A percentile compares a stretch with the other conserved stretches of the same genome.
phyloP scores from a whole-genome alignment of 2,888 invertebrate genomes.

The Melanostoma mellinum region DNA sequence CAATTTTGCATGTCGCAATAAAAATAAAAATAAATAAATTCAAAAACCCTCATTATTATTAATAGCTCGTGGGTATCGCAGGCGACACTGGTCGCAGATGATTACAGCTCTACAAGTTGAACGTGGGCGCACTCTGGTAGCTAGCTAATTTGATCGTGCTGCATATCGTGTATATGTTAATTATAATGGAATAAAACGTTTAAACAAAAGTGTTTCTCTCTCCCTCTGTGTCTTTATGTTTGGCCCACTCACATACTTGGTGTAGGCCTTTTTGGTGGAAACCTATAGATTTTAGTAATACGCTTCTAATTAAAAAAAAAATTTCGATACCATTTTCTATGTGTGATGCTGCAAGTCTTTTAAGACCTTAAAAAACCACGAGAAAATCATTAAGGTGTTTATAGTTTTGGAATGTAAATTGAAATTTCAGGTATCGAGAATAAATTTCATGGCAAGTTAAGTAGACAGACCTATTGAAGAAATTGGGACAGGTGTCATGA shows the following conservation, averaged over 20 bases:
- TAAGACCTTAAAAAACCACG: background rate
- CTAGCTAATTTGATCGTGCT: slow-evolving; percentile 40
- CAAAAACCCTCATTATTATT: slow-evolving; percentile 49
- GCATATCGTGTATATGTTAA: slow-evolving; percentile 61
- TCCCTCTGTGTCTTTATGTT: background rate
- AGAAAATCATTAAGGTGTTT: slow-evolving; percentile 12
- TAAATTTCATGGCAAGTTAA: slow-evolving; percentile 54
- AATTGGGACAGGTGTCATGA: slow-evolving; percentile 53
- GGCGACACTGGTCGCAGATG: slow-evolving; percentile 48
- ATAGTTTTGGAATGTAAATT: slow-evolving; percentile 29
- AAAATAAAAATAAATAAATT: slow-evolving; percentile 37
- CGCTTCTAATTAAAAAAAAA: slow-evolving; percentile 63
- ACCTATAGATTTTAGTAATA: slow-evolving; percentile 46
- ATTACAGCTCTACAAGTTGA: slow-evolving; percentile 51
- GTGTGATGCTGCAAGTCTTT: slow-evolving; percentile 15
- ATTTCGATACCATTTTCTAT: slow-evolving; percentile 7
- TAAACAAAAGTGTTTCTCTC: slow-evolving; percentile 41
- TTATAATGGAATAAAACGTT: slow-evolving; percentile 56
- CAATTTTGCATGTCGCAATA: slow-evolving; percentile 74
- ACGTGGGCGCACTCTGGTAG: slow-evolving; percentile 55
- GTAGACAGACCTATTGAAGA: background rate
- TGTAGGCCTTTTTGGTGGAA: slow-evolving; percentile 32
- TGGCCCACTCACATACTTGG: slow-evolving; percentile 4
- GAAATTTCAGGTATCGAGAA: slow-evolving; percentile 30
- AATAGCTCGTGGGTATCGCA: slow-evolving; percentile 52